Conservation (phyloP, 2,797 vertebrate genomes). For the Phalanger gymnotis region DNA sequence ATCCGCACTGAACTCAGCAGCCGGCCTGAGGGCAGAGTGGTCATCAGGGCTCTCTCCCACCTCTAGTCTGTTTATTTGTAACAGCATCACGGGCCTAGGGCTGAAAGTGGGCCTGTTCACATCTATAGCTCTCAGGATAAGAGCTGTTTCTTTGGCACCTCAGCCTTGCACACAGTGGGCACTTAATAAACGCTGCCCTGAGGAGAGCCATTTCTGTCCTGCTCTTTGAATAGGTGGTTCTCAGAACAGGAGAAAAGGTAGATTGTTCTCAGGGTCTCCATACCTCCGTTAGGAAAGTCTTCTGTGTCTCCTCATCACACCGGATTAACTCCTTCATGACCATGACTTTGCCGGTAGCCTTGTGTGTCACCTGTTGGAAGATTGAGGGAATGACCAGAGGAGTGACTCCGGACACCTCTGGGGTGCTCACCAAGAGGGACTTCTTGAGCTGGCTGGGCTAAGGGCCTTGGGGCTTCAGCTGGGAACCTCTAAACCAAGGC, state of each 20-base stretch:
- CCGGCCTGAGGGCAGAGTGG: no score
- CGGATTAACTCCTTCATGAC: constrained; percentile 98
- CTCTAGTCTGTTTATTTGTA: background rate
- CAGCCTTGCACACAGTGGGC: background rate
- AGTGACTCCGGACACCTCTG: background rate
- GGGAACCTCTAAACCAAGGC: background rate
- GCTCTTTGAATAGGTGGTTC: background rate
- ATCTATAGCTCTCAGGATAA: background rate
- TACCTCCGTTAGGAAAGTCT: constrained; percentile 96
- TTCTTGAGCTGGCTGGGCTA: background rate
- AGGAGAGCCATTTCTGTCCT: background rate
- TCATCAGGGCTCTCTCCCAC: background rate
- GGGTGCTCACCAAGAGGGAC: background rate
- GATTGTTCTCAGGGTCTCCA: background rate
- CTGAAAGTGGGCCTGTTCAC: background rate
- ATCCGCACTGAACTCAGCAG: no score
- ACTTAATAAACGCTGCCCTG: background rate
- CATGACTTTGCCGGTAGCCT: constrained; percentile 97
- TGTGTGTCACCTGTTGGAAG: constrained; percentile 92
- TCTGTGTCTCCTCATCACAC: constrained; percentile 96
- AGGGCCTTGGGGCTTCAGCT: background rate
- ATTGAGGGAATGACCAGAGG: constrained; percentile 54
- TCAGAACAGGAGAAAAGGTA: background rate
- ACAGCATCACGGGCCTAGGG: no score
- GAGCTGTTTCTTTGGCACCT: background rate